Evolutionary conservation across 2,888 invertebrate genomes (phyloP).

Genomic region (Chrysodeixis includens): DNA sequence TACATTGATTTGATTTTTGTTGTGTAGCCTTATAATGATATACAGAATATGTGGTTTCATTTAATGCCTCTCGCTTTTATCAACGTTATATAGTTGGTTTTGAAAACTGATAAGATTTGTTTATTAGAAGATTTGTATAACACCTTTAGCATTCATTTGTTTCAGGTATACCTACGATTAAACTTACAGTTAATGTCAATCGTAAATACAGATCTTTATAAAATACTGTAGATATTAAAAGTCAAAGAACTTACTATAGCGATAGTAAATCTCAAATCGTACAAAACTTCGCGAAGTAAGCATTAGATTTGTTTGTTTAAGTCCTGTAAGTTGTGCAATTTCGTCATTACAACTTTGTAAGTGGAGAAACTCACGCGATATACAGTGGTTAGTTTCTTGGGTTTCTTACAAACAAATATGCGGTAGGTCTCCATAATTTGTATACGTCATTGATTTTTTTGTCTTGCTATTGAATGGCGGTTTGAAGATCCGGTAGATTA

Average conservation of each 20-base stretch:
- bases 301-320: conserved; percentile 19
- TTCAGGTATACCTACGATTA: too few relatives aligned
- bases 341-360: conserved; percentile 21
- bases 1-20: too few relatives aligned
- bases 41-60: too few relatives aligned
- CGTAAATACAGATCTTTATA: too few relatives aligned
- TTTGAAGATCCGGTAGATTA: background rate
- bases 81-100: too few relatives aligned
- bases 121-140: too few relatives aligned
- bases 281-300: conserved; percentile 14
- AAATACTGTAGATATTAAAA: too few relatives aligned
- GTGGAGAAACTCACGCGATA: conserved; percentile 36
- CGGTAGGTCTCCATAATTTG: background rate
- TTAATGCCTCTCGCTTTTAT: too few relatives aligned
- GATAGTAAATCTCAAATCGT: conserved; percentile 16
- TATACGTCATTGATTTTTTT: background rate
- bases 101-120: too few relatives aligned
- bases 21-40: too few relatives aligned
- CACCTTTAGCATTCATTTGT: too few relatives aligned
- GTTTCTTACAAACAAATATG: conserved; percentile 2
- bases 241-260: conserved; percentile 14
- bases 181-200: too few relatives aligned
- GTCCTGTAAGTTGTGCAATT: conserved; percentile 34
- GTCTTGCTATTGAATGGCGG: background rate
- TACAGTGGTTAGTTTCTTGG: conserved; percentile 9